Conservation (phyloP, 2,113 vertebrate genomes). For the Lamprologus ornatipinnis region DNA sequence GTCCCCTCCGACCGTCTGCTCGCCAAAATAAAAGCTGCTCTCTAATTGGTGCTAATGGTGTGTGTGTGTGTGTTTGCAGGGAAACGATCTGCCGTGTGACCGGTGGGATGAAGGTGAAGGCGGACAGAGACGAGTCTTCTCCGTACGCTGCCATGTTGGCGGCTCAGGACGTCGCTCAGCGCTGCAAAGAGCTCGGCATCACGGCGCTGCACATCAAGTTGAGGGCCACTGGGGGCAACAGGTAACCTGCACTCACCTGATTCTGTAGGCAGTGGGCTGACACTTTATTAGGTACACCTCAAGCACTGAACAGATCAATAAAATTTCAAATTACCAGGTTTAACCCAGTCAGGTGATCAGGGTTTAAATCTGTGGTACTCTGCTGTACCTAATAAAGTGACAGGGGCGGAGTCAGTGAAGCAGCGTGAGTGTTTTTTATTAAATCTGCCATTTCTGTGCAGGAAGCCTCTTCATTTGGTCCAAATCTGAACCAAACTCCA, state of each 20-base stretch:
- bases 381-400: neutral
- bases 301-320: neutral
- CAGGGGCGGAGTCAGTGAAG: neutral
- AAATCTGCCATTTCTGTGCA: neutral
- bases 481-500: neutral
- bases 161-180: slow-evolving; percentile 93
- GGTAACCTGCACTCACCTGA: slow-evolving; percentile 24
- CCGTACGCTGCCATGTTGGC: slow-evolving; percentile 97
- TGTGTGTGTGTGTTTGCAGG: slow-evolving; percentile 53
- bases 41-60: neutral
- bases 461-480: neutral
- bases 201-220: slow-evolving; percentile 96
- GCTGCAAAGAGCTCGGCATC: slow-evolving; percentile 97
- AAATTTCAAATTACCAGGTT: neutral
- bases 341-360: neutral
- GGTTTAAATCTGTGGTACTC: accelerated
- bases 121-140: slow-evolving; percentile 93
- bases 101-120: slow-evolving; percentile 98
- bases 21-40: neutral
- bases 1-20: neutral
- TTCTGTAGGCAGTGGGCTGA: neutral
- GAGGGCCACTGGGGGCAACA: slow-evolving; percentile 92
- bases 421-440: neutral
- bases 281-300: neutral
- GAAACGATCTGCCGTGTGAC: slow-evolving; percentile 98